Percentiles rank a stretch among this genome's conserved stretches.
phyloP scores from a whole-genome alignment of 2,888 invertebrate species.

The Torymus auratus region DNA sequence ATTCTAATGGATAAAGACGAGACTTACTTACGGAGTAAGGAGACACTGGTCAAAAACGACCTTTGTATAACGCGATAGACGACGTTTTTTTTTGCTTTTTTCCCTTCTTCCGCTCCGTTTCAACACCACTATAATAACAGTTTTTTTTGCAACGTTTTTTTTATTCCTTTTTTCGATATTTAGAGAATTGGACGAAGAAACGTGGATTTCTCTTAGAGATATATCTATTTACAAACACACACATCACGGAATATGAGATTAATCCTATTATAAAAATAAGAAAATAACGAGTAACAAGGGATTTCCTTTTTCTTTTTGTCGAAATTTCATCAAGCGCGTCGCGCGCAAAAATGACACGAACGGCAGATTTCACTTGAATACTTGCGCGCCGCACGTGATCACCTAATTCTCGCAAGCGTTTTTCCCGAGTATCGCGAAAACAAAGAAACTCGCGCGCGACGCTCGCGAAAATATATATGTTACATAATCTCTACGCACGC shows the following conservation, averaged over 20 bases:
- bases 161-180: slow-evolving; percentile 6
- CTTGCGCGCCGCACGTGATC: too few species aligned
- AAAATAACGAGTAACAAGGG: slow-evolving; percentile 37
- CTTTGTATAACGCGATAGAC: slow-evolving; percentile 22
- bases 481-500: too few species aligned
- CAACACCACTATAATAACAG: slow-evolving; percentile 32
- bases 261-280: slow-evolving; percentile 34
- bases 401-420: too few species aligned
- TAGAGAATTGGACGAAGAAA: slow-evolving; percentile 30
- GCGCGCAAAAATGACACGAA: neutral
- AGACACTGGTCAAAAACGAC: slow-evolving; percentile 32
- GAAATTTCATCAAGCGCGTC: slow-evolving; percentile 1
- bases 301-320: neutral
- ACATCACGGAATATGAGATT: neutral
- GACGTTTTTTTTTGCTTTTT: slow-evolving; percentile 14
- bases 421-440: too few species aligned
- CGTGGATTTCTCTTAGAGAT: neutral
- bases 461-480: too few species aligned
- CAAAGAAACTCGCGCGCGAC: too few species aligned
- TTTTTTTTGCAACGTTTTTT: slow-evolving; percentile 29
- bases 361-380: neutral
- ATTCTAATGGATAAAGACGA: slow-evolving; percentile 30
- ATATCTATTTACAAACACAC: slow-evolving; percentile 40
- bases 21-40: slow-evolving; percentile 5
- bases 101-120: too few species aligned